Evolutionary conservation across 2,888 invertebrate species (phyloP).

Genomic region (Leptarthrus brevirostris): DNA sequence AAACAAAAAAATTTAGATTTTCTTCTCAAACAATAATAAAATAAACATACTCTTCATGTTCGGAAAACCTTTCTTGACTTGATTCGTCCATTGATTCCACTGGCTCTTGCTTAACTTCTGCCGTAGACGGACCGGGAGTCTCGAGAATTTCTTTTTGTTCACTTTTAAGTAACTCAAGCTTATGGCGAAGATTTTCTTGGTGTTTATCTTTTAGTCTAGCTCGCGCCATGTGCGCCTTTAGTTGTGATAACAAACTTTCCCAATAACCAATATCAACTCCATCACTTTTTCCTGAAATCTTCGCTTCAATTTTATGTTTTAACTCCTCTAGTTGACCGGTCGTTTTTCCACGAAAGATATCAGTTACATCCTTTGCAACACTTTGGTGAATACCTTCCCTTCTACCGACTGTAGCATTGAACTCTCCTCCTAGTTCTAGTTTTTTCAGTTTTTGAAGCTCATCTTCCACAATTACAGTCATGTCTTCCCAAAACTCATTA

Average conservation of each 20-base stretch:
- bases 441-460: slow-evolving; percentile 89
- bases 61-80: slow-evolving; percentile 54
- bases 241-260: slow-evolving; percentile 95
- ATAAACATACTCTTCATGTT: slow-evolving; percentile 30
- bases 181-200: slow-evolving; percentile 87
- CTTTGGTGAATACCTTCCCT: slow-evolving; percentile 84
- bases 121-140: slow-evolving; percentile 4
- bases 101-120: slow-evolving; percentile 51
- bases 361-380: slow-evolving; percentile 89
- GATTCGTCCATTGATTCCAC: slow-evolving; percentile 44
- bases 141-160: slow-evolving; percentile 75
- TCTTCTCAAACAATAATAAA: neutral
- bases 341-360: slow-evolving; percentile 93
- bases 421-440: slow-evolving; percentile 72
- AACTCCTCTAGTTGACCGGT: slow-evolving; percentile 86
- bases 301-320: slow-evolving; percentile 85
- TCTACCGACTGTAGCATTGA: slow-evolving; percentile 70
- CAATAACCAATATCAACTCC: slow-evolving; percentile 97
- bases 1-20: neutral
- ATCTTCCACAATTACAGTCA: slow-evolving; percentile 93
- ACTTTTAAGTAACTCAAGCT: slow-evolving; percentile 89
- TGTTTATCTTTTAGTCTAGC: slow-evolving; percentile 92
- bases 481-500: slow-evolving; percentile 94
- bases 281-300: slow-evolving; percentile 85
- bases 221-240: slow-evolving; percentile 95